These are phyloP conservation scores for Tragelaphus oryx DNA, from an alignment of 2,797 vertebrate species.

Conservation along the genomic window DNA sequence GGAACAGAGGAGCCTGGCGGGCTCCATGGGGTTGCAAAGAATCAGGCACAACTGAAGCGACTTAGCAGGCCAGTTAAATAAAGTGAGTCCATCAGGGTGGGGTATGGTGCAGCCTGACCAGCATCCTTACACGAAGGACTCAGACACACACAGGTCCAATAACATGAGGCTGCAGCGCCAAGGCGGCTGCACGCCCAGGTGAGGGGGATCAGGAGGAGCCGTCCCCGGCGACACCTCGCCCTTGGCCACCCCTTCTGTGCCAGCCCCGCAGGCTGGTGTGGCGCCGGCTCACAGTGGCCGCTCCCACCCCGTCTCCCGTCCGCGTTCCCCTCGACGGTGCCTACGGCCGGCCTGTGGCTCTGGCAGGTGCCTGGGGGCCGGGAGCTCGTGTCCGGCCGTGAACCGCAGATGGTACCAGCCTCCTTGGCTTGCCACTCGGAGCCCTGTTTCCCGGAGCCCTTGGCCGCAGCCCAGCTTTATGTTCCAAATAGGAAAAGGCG, in stretches of 20 bases:
- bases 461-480: conserved; percentile 26
- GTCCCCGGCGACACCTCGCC: neutral
- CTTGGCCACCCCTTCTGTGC: neutral
- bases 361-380: neutral
- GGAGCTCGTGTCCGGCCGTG: neutral
- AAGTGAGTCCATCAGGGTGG: neutral
- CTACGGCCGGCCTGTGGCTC: neutral
- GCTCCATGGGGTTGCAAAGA: neutral
- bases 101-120: neutral
- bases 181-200: rapidly evolving
- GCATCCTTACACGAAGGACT: neutral
- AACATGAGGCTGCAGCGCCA: rapidly evolving
- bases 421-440: conserved; percentile 17
- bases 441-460: neutral
- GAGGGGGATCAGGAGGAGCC: neutral
- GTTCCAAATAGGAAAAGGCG: conserved; percentile 62
- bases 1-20: neutral
- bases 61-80: neutral
- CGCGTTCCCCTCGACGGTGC: neutral
- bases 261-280: neutral
- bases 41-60: neutral
- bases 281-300: rapidly evolving
- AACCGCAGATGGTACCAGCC: neutral
- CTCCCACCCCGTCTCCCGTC: neutral
- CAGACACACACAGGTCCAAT: neutral